Evolutionary conservation across 2,113 vertebrate genomes (phyloP).

Genomic region (Tyto alba): DNA sequence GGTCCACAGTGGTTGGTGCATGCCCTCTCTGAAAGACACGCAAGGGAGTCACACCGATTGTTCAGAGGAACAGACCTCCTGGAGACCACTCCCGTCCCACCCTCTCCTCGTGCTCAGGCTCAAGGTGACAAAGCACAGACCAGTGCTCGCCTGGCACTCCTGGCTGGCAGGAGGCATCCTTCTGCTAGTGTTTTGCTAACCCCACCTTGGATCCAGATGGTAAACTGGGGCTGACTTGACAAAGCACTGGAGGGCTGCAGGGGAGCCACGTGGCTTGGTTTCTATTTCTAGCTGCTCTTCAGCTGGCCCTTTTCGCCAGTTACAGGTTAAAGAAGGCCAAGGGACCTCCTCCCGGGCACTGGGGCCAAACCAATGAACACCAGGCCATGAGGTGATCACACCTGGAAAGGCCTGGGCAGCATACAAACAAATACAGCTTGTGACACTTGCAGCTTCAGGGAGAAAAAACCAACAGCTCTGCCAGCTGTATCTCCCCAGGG

Average conservation of each 20-base stretch:
- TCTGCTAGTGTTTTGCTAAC: not conserved
- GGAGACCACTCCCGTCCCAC: constrained; percentile 26
- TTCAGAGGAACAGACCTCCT: constrained; percentile 32
- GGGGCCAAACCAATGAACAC: not conserved
- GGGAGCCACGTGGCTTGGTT: not conserved
- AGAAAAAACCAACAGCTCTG: not conserved
- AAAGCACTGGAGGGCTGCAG: not conserved
- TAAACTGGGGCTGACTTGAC: not conserved
- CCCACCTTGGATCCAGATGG: not conserved
- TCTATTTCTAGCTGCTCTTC: not conserved
- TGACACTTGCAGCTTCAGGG: not conserved
- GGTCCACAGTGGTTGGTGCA: constrained; percentile 54
- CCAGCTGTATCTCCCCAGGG: not conserved
- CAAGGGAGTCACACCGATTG: constrained; percentile 46
- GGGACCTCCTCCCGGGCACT: not conserved
- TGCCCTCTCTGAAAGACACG: constrained; percentile 64
- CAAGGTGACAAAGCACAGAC: not conserved
- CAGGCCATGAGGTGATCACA: not conserved
- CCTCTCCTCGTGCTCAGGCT: not conserved
- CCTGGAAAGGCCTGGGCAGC: not conserved
- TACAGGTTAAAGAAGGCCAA: not conserved
- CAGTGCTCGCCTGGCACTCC: rapidly evolving
- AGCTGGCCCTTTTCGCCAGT: not conserved
- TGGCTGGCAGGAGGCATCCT: not conserved
- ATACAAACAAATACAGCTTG: not conserved